Percentiles rank a stretch among this genome's conserved stretches.
Evolutionary conservation across 2,113 vertebrate genomes (phyloP).

Genomic region (Beaufortia kweichowensis): DNA sequence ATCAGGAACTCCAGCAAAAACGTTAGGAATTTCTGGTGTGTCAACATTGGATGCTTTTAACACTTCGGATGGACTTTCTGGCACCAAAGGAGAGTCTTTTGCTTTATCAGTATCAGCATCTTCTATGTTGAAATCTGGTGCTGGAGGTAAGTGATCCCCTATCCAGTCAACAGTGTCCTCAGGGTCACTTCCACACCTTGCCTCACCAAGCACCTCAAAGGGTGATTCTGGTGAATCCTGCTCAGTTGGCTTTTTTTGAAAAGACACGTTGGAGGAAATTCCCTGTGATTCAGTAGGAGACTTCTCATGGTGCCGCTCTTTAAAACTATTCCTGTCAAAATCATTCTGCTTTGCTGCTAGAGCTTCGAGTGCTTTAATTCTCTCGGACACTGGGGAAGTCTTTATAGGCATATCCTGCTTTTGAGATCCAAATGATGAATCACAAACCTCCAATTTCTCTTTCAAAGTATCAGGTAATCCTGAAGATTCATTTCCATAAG

Average conservation of each 20-base stretch:
- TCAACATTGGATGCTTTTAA: slow-evolving; percentile 49
- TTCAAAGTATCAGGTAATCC: slow-evolving; percentile 52
- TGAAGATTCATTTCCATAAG: slow-evolving; percentile 59
- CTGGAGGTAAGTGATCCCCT: slow-evolving; percentile 73
- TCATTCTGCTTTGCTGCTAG: slow-evolving; percentile 68
- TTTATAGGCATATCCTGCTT: slow-evolving; percentile 64
- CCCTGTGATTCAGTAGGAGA: slow-evolving; percentile 50
- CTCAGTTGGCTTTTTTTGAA: slow-evolving; percentile 62
- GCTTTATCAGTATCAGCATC: slow-evolving; percentile 59
- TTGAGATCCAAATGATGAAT: slow-evolving; percentile 55
- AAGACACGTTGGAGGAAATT: slow-evolving; percentile 49
- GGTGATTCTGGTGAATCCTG: slow-evolving; percentile 85
- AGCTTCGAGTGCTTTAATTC: slow-evolving; percentile 77
- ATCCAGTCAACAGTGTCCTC: slow-evolving; percentile 77
- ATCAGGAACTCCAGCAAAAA: slow-evolving; percentile 68
- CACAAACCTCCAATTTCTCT: slow-evolving; percentile 63
- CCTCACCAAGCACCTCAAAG: slow-evolving; percentile 83
- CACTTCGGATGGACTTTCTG: slow-evolving; percentile 54
- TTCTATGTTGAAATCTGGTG: slow-evolving; percentile 64
- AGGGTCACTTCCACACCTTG: slow-evolving; percentile 72
- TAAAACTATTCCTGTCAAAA: slow-evolving; percentile 67
- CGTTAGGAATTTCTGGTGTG: slow-evolving; percentile 58
- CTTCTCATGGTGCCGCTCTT: slow-evolving; percentile 68
- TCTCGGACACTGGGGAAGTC: slow-evolving; percentile 74
- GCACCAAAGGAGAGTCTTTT: slow-evolving; percentile 53